Conservation (phyloP, 2,113 vertebrate genomes). For the Tachysurus fulvidraco region DNA sequence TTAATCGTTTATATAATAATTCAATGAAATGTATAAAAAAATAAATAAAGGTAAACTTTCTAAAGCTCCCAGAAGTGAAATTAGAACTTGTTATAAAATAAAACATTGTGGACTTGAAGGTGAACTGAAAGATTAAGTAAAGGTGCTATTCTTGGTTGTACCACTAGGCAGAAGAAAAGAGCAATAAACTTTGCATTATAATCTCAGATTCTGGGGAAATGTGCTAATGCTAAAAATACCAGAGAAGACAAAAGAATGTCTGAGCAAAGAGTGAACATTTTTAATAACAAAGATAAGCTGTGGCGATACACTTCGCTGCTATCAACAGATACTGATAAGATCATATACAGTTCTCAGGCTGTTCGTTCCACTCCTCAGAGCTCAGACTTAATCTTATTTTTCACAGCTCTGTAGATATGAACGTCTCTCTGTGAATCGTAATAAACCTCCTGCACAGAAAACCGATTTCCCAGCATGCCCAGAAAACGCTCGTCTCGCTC, state of each 20-base stretch:
- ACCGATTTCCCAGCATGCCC: slow-evolving; percentile 75
- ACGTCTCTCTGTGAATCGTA: slow-evolving; percentile 85
- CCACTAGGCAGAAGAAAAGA: neutral
- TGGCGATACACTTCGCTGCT: no score
- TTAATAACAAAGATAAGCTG: neutral
- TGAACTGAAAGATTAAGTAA: neutral
- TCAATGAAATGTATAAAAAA: no score
- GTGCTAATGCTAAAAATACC: neutral
- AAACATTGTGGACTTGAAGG: neutral
- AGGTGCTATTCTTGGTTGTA: neutral
- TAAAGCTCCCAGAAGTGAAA: neutral
- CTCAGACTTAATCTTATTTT: slow-evolving; percentile 64
- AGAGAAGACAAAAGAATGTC: neutral
- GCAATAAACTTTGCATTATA: neutral
- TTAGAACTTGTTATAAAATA: neutral
- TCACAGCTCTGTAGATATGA: slow-evolving; percentile 81
- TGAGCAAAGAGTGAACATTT: neutral
- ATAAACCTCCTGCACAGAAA: slow-evolving; percentile 78
- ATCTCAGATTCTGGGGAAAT: neutral
- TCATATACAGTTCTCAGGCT: neutral
- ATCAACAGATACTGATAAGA: neutral
- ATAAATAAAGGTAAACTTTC: neutral
- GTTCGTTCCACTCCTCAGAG: slow-evolving; percentile 54
- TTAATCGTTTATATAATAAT: no score
- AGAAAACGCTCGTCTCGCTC: slow-evolving; percentile 87